Evolutionary conservation across 2,113 vertebrate genomes (phyloP).

Genomic region (Tyto alba): DNA sequence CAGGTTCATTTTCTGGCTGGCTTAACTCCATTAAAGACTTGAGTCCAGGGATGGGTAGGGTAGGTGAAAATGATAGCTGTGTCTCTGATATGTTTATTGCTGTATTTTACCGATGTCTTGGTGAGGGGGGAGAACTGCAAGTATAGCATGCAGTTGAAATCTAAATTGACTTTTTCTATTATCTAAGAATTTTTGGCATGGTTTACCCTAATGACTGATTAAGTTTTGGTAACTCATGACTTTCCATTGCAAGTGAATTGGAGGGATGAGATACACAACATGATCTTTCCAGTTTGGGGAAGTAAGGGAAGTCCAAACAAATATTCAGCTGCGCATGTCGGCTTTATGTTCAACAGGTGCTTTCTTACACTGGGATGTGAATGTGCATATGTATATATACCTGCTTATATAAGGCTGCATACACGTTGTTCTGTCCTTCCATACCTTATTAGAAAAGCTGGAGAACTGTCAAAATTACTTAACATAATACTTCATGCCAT

Average conservation of each 20-base stretch:
- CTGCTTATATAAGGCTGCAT: neutral
- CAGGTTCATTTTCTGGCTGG: conserved; percentile 7
- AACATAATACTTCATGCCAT: neutral
- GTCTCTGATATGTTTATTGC: neutral
- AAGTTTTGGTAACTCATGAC: neutral
- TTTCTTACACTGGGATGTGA: neutral
- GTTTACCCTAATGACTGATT: neutral
- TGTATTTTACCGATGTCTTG: neutral
- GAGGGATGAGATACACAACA: no score
- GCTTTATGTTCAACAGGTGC: neutral
- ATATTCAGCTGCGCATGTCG: neutral
- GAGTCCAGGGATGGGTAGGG: neutral
- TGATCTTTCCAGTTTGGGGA: neutral
- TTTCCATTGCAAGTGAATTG: neutral
- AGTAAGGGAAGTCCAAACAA: neutral
- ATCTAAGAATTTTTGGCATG: neutral
- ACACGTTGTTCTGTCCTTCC: neutral
- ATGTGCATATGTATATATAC: no score
- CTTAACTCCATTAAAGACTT: neutral
- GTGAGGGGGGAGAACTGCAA: neutral
- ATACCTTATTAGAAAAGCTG: neutral
- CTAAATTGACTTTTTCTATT: neutral
- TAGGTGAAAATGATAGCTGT: neutral
- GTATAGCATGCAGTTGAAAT: neutral
- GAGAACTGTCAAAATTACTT: neutral